Conservation (phyloP, 2,888 invertebrate species). For the Strigamia transsilvanica region DNA sequence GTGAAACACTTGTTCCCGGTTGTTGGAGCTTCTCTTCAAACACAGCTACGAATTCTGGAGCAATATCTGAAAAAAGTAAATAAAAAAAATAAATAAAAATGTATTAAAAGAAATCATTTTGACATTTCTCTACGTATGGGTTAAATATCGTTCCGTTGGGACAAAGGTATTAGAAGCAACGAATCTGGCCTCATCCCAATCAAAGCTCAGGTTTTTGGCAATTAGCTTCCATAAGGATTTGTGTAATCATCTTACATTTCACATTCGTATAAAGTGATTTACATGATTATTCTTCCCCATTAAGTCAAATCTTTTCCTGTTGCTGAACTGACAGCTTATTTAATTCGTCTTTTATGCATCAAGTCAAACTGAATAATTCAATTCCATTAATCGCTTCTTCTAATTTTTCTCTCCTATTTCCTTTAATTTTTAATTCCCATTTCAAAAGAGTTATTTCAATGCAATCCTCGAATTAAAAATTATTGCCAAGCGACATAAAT, state of each 20-base stretch:
- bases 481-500: slow-evolving; percentile 43
- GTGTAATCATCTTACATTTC: slow-evolving; percentile 35
- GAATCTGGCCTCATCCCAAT: slow-evolving; percentile 45
- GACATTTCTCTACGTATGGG: no score
- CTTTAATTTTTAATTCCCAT: slow-evolving; percentile 40
- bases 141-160: slow-evolving; percentile 22
- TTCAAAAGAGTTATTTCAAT: slow-evolving; percentile 43
- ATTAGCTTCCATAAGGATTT: slow-evolving; percentile 27
- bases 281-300: slow-evolving; percentile 46
- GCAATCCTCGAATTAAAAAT: slow-evolving; percentile 35
- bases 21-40: slow-evolving; percentile 89
- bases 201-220: slow-evolving; percentile 41
- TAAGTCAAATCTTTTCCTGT: slow-evolving; percentile 36
- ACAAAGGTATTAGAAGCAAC: not conserved
- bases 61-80: slow-evolving; percentile 51
- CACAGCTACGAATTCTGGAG: slow-evolving; percentile 68
- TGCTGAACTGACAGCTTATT: slow-evolving; percentile 42
- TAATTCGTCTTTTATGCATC: slow-evolving; percentile 30
- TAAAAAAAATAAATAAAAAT: not conserved
- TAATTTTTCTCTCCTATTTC: not conserved
- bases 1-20: slow-evolving; percentile 85
- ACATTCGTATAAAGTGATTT: slow-evolving; percentile 21
- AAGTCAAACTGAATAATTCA: slow-evolving; percentile 43
- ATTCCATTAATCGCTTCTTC: slow-evolving; percentile 34
- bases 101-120: not conserved